Base-by-base conservation (phyloP, 2,888 invertebrate species). In the Xestia xanthographa region DNA sequence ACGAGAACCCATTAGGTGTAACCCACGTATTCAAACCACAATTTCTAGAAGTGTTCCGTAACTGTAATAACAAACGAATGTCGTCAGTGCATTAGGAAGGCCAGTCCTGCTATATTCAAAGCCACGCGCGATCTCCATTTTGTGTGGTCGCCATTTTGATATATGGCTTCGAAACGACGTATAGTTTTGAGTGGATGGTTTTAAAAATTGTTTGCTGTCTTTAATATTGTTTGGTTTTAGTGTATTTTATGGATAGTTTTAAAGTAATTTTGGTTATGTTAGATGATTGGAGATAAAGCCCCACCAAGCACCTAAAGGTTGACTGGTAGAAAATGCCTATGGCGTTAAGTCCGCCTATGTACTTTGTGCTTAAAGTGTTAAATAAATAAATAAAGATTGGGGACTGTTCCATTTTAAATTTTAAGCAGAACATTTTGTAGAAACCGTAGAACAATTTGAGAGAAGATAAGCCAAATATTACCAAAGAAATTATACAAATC, bases 101-200 rank as follows among this genome's bases (percentile, higher is more conserved):
- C 66, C 65, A 14, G 48, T 45, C 65, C 77, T 85, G 75, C 76
- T 88, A 79, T 83, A 88, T 88, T 86, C 87, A 79, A 58, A 78
- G 75, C 72, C 86, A 88, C 84, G 86, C 83, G 77, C 85, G 66
- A 63, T 74, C 80, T 79, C 83, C 83, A 82, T 87, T 89, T 84
- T 77, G 71, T 72, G 69, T 66, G 69, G 76, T 69, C 41, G 80
- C 86, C 84, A 82, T 86, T 80, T 72, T 86, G 90, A 86, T 88
- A 85, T 87, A 91, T 86, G 80, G 65, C 77, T 72, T 70, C 48
- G 58, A 71, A 80, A 79, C 75, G 72, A 84, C 65, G 66, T 20
- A 70, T 17, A 67, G 69, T 60, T 85, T 75, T 58, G 43, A 65
- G 67, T 45, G 63, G 48, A 62, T 66, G 41, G 45, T 60, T 82